A percentile compares a stretch with the other conserved stretches of the same genome.
These are phyloP conservation scores for Palythoa grandiflora DNA, from an alignment of 92 coral and sea anemone genomes.

Conservation along the genomic window DNA sequence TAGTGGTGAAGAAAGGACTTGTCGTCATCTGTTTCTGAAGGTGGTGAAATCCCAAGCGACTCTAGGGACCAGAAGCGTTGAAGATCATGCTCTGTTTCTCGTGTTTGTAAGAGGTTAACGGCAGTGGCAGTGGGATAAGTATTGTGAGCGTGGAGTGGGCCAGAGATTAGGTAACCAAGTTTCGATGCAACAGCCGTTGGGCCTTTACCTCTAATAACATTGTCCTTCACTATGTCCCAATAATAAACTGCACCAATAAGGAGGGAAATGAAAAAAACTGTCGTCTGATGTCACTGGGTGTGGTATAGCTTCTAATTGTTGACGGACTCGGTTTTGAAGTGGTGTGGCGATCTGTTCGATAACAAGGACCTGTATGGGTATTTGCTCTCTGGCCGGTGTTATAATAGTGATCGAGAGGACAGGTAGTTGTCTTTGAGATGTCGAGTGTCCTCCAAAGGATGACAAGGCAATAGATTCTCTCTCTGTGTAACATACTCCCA, in stretches of 20 bases:
- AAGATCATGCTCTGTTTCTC: constrained; percentile 43
- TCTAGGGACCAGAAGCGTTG: constrained; percentile 67
- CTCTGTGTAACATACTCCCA: no score
- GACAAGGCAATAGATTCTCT: no score
- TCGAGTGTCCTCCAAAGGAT: background rate
- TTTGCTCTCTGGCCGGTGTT: background rate
- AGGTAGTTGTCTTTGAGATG: constrained; percentile 33
- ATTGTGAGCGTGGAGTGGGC: constrained; percentile 39
- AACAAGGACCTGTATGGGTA: constrained; percentile 57
- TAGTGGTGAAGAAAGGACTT: constrained; percentile 41
- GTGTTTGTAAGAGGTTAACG: constrained; percentile 48
- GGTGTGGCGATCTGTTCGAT: constrained; percentile 58
- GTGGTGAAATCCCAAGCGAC: constrained; percentile 60
- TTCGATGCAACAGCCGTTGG: constrained; percentile 55
- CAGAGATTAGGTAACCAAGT: constrained; percentile 65
- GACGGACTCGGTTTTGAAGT: constrained; percentile 39
- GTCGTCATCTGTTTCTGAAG: constrained; percentile 27
- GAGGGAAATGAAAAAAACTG: constrained; percentile 54
- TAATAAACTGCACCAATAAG: constrained; percentile 72
- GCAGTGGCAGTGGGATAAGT: constrained; percentile 9
- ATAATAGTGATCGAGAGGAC: constrained; percentile 40
- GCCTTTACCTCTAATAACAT: constrained; percentile 19
- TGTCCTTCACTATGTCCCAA: constrained; percentile 65
- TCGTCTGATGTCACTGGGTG: constrained; percentile 63
- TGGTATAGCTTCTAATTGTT: constrained; percentile 49